These are phyloP conservation scores for Chaetura pelagica DNA, from an alignment of 2,113 vertebrate species.

Conservation along the genomic window DNA sequence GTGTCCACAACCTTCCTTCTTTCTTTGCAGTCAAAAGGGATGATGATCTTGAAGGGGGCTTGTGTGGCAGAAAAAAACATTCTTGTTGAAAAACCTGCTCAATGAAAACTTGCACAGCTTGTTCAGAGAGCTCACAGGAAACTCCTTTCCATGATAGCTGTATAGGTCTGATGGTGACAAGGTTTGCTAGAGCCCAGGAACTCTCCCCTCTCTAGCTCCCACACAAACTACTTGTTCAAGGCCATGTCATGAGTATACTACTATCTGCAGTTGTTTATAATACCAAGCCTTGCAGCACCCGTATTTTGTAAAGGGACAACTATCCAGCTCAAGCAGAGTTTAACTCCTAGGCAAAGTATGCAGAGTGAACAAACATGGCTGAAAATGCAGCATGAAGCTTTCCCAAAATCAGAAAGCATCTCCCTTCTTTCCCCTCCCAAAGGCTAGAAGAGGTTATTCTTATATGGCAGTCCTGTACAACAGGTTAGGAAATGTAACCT, in stretches of 20 bases:
- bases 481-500: neutral
- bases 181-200: neutral
- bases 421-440: neutral
- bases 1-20: rapidly evolving
- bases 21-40: neutral
- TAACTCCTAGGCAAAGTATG: neutral
- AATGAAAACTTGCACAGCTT: neutral
- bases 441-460: neutral
- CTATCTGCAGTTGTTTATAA: neutral
- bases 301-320: neutral
- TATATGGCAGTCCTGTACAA: neutral
- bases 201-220: neutral
- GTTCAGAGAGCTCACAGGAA: neutral
- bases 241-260: neutral
- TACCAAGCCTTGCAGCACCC: neutral
- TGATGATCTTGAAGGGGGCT: neutral
- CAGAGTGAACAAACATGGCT: neutral
- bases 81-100: neutral
- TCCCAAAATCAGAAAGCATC: neutral
- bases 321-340: neutral
- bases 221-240: neutral
- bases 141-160: neutral
- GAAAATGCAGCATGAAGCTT: neutral
- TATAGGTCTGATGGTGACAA: neutral
- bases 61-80: neutral